phyloP scores from a whole-genome alignment of 2,113 vertebrate species.

The Rhadina sibilatrix region DNA sequence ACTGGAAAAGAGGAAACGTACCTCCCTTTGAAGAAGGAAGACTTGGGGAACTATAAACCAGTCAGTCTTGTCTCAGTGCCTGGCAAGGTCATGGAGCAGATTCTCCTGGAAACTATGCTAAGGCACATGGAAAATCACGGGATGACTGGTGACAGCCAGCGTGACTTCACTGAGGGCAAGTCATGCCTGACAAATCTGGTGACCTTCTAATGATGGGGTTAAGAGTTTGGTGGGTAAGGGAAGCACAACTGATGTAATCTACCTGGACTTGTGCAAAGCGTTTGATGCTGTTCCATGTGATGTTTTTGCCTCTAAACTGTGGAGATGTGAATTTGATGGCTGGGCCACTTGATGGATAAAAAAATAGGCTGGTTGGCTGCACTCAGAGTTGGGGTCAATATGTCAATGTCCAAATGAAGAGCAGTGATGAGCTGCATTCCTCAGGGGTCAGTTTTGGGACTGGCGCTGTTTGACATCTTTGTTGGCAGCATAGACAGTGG shows the following conservation, averaged over 20 bases:
- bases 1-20: background rate
- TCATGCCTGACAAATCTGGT: background rate
- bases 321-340: background rate
- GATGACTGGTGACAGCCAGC: background rate
- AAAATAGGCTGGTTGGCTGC: background rate
- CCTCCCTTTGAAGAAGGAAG: background rate
- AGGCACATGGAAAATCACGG: background rate
- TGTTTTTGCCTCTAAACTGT: background rate
- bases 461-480: accelerated
- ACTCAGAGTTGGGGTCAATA: background rate
- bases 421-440: background rate
- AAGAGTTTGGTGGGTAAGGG: background rate
- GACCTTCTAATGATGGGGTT: background rate
- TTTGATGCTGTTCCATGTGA: background rate
- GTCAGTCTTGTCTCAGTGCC: background rate
- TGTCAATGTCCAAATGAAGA: background rate
- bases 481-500: too few species aligned
- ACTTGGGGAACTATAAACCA: background rate
- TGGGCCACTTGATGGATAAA: background rate
- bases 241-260: background rate
- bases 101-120: background rate
- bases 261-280: background rate
- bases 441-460: background rate
- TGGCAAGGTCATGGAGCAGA: background rate
- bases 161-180: background rate